phyloP scores from a whole-genome alignment of 2,797 vertebrate genomes.

The Stomatorhinus walkeri region DNA sequence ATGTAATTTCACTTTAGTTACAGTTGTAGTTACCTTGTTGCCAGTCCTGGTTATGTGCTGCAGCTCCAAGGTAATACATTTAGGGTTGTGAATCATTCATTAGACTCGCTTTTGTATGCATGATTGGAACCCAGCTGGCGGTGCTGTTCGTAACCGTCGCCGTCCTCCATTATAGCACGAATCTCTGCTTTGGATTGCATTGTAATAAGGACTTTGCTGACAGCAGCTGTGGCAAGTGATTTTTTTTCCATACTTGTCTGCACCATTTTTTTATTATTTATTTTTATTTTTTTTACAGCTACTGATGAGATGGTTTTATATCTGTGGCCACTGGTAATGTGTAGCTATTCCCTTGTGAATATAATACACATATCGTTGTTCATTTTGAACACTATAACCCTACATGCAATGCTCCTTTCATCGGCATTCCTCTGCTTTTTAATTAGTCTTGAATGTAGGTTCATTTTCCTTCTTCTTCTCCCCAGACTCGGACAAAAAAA shows the following conservation, averaged over 20 bases:
- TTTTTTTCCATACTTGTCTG: neutral
- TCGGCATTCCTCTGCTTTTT: neutral
- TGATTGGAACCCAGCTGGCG: constrained; percentile 14
- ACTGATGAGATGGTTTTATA: neutral
- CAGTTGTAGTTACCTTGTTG: neutral
- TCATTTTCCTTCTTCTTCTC: neutral
- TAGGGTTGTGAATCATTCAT: constrained; percentile 8
- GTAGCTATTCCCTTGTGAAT: neutral
- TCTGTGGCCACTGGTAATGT: neutral
- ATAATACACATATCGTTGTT: neutral
- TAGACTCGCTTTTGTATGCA: constrained; percentile 1
- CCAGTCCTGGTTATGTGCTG: neutral
- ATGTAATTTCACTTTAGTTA: neutral
- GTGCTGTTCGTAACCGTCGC: neutral
- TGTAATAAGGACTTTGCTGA: neutral
- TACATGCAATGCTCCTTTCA: neutral
- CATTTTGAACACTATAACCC: neutral
- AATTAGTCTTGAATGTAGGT: neutral
- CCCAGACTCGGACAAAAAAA: neutral
- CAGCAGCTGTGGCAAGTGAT: neutral
- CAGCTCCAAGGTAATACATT: neutral
- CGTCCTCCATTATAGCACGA: neutral
- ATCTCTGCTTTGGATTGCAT: neutral
- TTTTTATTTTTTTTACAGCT: neutral
- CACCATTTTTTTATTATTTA: neutral